Base-by-base conservation (phyloP, 2,113 vertebrate genomes). In the Hoplias malabaricus region DNA sequence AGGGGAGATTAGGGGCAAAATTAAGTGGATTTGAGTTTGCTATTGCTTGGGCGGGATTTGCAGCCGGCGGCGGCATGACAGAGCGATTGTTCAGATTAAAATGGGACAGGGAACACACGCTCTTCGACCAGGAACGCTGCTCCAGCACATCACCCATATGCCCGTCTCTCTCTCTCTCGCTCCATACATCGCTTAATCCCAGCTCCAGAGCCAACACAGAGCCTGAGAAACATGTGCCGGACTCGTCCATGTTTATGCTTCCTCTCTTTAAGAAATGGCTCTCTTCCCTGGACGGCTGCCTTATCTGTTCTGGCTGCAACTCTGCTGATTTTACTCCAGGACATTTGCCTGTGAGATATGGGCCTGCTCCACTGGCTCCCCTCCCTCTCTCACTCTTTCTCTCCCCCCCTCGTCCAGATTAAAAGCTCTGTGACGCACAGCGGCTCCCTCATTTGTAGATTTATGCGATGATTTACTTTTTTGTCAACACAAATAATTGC, bases 1-100 rank as follows among this genome's bases (percentile, higher is more conserved):
- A 80, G 84, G 59, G 79, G 50, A 76, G 81, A 83, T 87, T 82
- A 87, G 61, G 69, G 75, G 27, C 71, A 69, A 75, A 84, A 81
- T 77, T 82, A 84, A 86, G 70, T 73, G 73, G 73, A 79, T 87
- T 80, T 36, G n/a, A 82, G 59, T 68, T 61, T 33, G 56, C 76
- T 77, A 72, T 53, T 70, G 78, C 72, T 72, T 80, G 77, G 62
- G 70, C 77, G 70, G 81, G 81, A 75, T 73, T 83, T 74, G 66
- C 56, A 50, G 50, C 40, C 14, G 38, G 40, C 53, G 3, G 19
- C 68, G 70, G 23, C 16, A 67, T 42, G 42, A 75, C 21, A 9
- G 7, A 59, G 33, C 59, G 29, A 61, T 53, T 27, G 63, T 71
- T 67, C 40, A 57, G 50, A 85, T 75, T 80, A 74, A 78, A 80